Base-by-base conservation (phyloP, 35 echinoderm and acorn worm species). In the Chiridota heheva region DNA sequence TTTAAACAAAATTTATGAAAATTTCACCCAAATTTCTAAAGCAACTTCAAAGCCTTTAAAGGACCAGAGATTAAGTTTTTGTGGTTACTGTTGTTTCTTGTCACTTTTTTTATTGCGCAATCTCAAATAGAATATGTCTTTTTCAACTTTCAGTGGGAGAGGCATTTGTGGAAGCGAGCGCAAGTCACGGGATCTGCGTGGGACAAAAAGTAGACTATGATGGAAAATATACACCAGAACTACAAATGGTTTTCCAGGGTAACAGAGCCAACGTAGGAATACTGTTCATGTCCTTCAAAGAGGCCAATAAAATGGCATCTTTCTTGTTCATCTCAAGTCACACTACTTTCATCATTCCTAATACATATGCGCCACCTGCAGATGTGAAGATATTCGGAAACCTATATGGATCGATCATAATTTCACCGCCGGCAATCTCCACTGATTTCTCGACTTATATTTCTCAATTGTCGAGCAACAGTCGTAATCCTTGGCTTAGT, bases 401-500 rank as follows among this genome's bases (percentile, higher is more conserved):
- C 27, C 70, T 74, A 24, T 36, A 74, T n/a, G 70, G 70, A 1
- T 26, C 70, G 17, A 22, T 74, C 0, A 32, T 74, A 30, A 17
- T 74, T 30, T 46, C 70, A 0, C 20, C 30, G 17, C 41, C 24
- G 0, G 0, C 25, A 17, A 20, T 25, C 5, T 51, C 44, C 30
- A 30, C 47, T 5, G 20, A 51, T 22, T 51, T 74, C 24, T 32
- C 31, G 41, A 17, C 12, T 5, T 47, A 49, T 74, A 42, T 20
- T 32, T 74, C 7, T 30, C 0, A 33, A 18, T 32, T 51, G 44
- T 42, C 1, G 17, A 74, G 44, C n/a, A 74, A 74, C 15, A n/a
- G n/a, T n/a, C n/a, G n/a, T n/a, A n/a, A n/a, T n/a, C 70, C 70
- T 1, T 74, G 70, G 70, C 36, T 46, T 74, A 47, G 56, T 53